phyloP scores from a whole-genome alignment of 2,113 vertebrate species.

The Henicopernis longicauda region DNA sequence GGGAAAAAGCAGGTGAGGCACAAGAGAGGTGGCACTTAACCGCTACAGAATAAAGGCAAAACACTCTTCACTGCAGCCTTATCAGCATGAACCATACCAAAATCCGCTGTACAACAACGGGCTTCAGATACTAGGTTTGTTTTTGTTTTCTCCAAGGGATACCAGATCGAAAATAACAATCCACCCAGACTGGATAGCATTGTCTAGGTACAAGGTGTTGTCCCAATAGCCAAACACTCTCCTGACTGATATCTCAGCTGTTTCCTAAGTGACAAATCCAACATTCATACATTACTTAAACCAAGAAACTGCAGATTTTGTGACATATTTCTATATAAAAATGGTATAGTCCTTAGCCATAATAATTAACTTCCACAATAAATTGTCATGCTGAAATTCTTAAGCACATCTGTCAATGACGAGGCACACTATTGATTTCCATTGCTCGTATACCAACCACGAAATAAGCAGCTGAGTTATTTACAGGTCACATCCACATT shows the following conservation, averaged over 20 bases:
- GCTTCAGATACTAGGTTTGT: neutral
- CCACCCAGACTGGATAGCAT: neutral
- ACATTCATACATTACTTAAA: neutral
- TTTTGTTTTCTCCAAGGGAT: conserved; percentile 57
- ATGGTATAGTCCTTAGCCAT: neutral
- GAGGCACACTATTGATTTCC: neutral
- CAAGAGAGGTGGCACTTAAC: neutral
- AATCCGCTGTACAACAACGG: neutral
- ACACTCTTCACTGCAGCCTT: neutral
- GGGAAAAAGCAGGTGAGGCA: neutral
- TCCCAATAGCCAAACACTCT: neutral
- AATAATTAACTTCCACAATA: neutral
- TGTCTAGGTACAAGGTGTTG: neutral
- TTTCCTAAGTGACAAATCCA: neutral
- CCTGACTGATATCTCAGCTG: neutral
- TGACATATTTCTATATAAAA: neutral
- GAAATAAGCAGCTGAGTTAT: neutral
- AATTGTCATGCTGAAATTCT: neutral
- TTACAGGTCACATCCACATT: neutral
- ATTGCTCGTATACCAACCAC: neutral
- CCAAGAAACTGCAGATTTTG: neutral
- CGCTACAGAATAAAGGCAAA: neutral
- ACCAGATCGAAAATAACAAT: neutral
- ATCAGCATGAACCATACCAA: neutral
- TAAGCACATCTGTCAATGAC: neutral